Percentiles rank a stretch among this genome's conserved stretches.
Conservation (phyloP, 2,888 invertebrate genomes). For the Troglohyphantes excavatus region DNA sequence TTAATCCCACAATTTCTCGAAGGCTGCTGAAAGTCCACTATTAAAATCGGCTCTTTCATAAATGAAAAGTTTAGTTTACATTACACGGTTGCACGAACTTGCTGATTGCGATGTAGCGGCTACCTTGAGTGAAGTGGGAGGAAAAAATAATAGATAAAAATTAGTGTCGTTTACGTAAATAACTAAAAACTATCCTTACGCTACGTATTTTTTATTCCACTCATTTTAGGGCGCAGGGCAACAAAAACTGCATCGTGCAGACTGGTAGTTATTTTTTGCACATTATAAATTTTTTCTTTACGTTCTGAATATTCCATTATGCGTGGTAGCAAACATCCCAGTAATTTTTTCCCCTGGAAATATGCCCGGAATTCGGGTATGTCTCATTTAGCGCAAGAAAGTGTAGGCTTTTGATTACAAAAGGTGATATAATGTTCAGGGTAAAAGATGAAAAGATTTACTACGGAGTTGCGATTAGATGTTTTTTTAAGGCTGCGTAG, state of each 20-base stretch:
- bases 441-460: too few species aligned
- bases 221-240: neutral
- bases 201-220: neutral
- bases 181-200: neutral
- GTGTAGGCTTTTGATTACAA: too few species aligned
- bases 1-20: too few species aligned
- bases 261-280: neutral
- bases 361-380: slow-evolving; percentile 37
- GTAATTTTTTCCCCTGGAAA: neutral
- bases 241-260: slow-evolving; percentile 18
- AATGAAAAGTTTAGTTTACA: slow-evolving; percentile 60
- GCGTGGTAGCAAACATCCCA: neutral
- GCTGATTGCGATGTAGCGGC: slow-evolving; percentile 4
- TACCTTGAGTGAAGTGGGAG: neutral
- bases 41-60: slow-evolving; percentile 31
- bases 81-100: slow-evolving; percentile 46
- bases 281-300: slow-evolving; percentile 22
- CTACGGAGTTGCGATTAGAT: too few species aligned
- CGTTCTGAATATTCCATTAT: slow-evolving; percentile 54
- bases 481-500: too few species aligned
- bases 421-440: too few species aligned
- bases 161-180: slow-evolving; percentile 57
- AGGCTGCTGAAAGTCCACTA: slow-evolving; percentile 1
- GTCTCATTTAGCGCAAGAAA: slow-evolving; percentile 42
- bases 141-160: slow-evolving; percentile 26